Base-by-base conservation (phyloP, 2,888 invertebrate genomes). In the Melangyna quadrimaculata region DNA sequence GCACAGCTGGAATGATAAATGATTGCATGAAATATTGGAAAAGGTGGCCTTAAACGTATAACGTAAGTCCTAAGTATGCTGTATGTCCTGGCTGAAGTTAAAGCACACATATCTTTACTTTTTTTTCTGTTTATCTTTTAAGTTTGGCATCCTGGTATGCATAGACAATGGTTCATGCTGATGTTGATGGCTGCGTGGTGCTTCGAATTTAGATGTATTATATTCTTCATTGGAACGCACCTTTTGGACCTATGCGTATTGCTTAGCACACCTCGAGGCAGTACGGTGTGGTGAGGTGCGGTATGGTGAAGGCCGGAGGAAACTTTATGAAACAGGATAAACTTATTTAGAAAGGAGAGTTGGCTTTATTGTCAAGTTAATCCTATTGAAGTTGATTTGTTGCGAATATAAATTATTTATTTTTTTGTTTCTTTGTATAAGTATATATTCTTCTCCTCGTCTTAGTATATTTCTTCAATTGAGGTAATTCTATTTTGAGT, bases 331-430 rank as follows among this genome's bases (percentile, higher is more conserved):
- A 86, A 73, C 73, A 77, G 80, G 80, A 86, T 86, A 86, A 86
- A 86, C 86, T 86, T 73, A 77, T 75, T 86, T 86, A 73, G 77
- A 63, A 19, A 32, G 70, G 63, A 77, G 78, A 78, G 77, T 86
- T 86, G 84, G 86, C 72, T 86, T 81, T 86, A 81, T 86, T 86
- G 81, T 86, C 86, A 86, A 86, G 86, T 86, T 81, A 86, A 86
- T 86, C 86, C 86, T 73, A 86, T 86, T 86, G 63, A 77, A 86
- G 81, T 81, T 86, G 86, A 86, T 86, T 86, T 86, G 86, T 86
- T 86, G 73, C 81, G 78, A 86, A 86, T 81, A 86, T 86, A 86
- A 86, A 86, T 86, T 86, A 81, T 80, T 75, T 80, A 83, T 83
- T 70, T 77, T 65, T 40, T 59, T 32, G 24, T 29, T 14, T 24